These are phyloP conservation scores for Drosophila simulans DNA, from an alignment of 1,140 invertebrate species.

Conservation along the genomic window DNA sequence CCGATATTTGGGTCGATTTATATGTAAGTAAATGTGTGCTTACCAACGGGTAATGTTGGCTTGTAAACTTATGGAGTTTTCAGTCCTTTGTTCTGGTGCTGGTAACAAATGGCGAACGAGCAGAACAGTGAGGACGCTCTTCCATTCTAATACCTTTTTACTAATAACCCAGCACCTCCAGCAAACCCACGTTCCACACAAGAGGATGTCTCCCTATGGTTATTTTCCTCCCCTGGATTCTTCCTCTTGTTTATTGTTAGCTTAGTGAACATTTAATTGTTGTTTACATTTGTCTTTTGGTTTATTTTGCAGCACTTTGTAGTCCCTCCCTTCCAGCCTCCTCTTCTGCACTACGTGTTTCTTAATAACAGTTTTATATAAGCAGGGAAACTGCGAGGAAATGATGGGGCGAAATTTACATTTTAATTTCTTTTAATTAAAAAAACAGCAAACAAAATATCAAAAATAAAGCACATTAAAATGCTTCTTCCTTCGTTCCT, in stretches of 20 bases:
- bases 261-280: constrained; percentile 82
- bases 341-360: constrained; percentile 6
- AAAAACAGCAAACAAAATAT: constrained; percentile 43
- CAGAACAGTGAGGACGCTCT: constrained; percentile 23
- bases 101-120: constrained; percentile 34
- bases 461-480: constrained; percentile 67
- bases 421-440: constrained; percentile 83
- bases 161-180: not conserved
- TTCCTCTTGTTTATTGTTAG: constrained; percentile 59
- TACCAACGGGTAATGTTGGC: no score
- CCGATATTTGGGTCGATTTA: no score
- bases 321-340: constrained; percentile 11
- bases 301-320: constrained; percentile 62
- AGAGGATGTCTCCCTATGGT: not conserved
- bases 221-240: not conserved
- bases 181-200: not conserved
- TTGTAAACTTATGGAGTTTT: not conserved
- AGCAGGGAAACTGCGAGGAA: constrained; percentile 28
- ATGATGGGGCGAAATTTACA: constrained; percentile 58
- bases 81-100: constrained; percentile 6
- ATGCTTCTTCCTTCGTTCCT: constrained; percentile 29
- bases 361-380: constrained; percentile 64
- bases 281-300: constrained; percentile 81
- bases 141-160: constrained; percentile 12
- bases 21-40: no score